These are phyloP conservation scores for Zaprionus davidi DNA, from an alignment of 1,140 invertebrate genomes.

Conservation along the genomic window DNA sequence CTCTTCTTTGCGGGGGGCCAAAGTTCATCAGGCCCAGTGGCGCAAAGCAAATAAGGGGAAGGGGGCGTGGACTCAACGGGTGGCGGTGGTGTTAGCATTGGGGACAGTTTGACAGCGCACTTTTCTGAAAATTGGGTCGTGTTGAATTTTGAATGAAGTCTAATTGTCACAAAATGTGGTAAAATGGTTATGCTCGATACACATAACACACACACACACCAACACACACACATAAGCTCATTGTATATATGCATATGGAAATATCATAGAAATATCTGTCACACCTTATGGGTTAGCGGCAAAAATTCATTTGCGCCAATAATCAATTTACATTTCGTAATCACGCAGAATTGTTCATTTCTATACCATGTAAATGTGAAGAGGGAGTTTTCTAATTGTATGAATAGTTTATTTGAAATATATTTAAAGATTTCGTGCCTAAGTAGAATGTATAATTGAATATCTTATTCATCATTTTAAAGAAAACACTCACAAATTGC, in stretches of 20 bases:
- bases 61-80: background rate
- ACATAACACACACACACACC: slow-evolving; percentile 16
- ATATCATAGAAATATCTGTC: slow-evolving; percentile 1
- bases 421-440: too few species aligned
- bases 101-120: slow-evolving; percentile 48
- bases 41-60: background rate
- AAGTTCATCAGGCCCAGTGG: background rate
- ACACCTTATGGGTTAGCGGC: slow-evolving; percentile 7
- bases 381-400: background rate
- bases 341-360: slow-evolving; percentile 23
- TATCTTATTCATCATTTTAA: too few species aligned
- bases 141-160: slow-evolving; percentile 72
- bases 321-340: slow-evolving; percentile 29
- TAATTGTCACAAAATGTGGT: slow-evolving; percentile 73
- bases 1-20: background rate
- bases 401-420: too few species aligned
- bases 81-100: too few species aligned
- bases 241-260: background rate
- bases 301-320: slow-evolving; percentile 20
- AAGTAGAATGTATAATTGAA: too few species aligned
- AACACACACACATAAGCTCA: background rate
- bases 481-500: background rate
- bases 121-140: slow-evolving; percentile 64
- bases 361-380: background rate
- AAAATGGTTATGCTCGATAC: slow-evolving; percentile 51